Conservation (phyloP, 2,113 vertebrate genomes). For the Xenopus tropicalis region UCB_Xtro_10.0 CM004444.2:122045501-122046000, state of each 20-base stretch:
- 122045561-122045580: neutral
- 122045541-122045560: conserved; percentile 10
- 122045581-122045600: neutral
- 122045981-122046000: neutral
- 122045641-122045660: conserved; percentile 8
- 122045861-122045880: conserved; percentile 40
- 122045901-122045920: conserved; percentile 41
- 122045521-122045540: neutral
- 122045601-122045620: neutral
- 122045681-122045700: conserved; percentile 12
- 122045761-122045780: conserved; percentile 15
- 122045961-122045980: conserved; percentile 29
- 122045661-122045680: conserved; percentile 17
- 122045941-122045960: conserved; percentile 20
- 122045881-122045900: conserved; percentile 32
- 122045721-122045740: conserved; percentile 22
- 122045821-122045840: conserved; percentile 25
- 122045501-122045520: neutral
- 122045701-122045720: conserved; percentile 26
- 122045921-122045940: conserved; percentile 18
- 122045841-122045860: conserved; percentile 36
- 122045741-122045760: conserved; percentile 14
- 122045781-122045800: conserved; percentile 35
- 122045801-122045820: conserved; percentile 34
- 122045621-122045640: conserved; percentile 17